Conservation (phyloP, 37 sponge, comb jelly and placozoan genomes). For the Lycopodina hypogea region DNA sequence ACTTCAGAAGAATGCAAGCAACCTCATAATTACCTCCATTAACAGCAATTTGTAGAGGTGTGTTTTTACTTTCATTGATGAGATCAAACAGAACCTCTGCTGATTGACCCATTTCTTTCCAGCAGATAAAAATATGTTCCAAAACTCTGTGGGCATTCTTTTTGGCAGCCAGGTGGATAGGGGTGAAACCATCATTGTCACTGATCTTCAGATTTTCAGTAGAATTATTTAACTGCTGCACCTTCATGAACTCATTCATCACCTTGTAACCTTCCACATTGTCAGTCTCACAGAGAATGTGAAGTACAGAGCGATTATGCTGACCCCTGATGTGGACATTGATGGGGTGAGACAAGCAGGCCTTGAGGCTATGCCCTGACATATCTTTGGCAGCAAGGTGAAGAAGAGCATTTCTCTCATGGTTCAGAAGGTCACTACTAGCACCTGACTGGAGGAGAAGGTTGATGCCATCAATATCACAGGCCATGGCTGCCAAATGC, state of each 20-base stretch:
- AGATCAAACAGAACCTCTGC: slow-evolving; percentile 47
- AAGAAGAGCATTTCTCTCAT: slow-evolving; percentile 44
- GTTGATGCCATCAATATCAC: slow-evolving; percentile 26
- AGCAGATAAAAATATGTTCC: slow-evolving; percentile 32
- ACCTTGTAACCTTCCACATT: slow-evolving; percentile 49
- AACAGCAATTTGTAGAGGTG: slow-evolving; percentile 83
- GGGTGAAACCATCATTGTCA: slow-evolving; percentile 69
- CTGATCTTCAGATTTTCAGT: slow-evolving; percentile 46
- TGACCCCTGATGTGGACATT: background rate
- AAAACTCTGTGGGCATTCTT: slow-evolving; percentile 50
- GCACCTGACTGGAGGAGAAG: slow-evolving; percentile 55
- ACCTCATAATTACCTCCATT: slow-evolving; percentile 70
- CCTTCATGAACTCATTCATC: background rate
- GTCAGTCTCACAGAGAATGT: slow-evolving; percentile 68
- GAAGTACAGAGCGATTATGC: slow-evolving; percentile 58
- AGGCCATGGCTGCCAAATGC: slow-evolving; percentile 57
- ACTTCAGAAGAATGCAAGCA: slow-evolving; percentile 56
- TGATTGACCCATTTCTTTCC: slow-evolving; percentile 59
- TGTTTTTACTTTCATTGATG: slow-evolving; percentile 76
- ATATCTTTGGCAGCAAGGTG: slow-evolving; percentile 55
- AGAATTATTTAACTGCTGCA: background rate
- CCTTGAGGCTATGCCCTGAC: background rate
- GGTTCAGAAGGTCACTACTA: slow-evolving; percentile 41
- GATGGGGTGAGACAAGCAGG: background rate
- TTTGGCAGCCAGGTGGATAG: slow-evolving; percentile 74